These are phyloP conservation scores for Lethocerus indicus DNA, from an alignment of 1,140 invertebrate genomes.

Conservation along the genomic window DNA sequence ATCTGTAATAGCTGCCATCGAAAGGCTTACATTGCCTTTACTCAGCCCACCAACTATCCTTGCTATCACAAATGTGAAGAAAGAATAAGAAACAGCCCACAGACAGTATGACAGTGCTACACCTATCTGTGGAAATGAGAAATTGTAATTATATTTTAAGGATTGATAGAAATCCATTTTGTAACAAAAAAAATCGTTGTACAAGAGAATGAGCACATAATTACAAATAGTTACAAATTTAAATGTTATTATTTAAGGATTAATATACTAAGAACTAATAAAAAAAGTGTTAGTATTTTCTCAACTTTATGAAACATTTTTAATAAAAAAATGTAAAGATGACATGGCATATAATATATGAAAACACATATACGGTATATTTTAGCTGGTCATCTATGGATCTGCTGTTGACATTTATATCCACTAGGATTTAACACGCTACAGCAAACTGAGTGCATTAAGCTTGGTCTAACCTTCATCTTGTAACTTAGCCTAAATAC, in stretches of 20 bases:
- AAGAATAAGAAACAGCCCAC: constrained; percentile 79
- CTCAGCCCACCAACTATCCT: constrained; percentile 86
- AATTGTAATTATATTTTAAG: neutral
- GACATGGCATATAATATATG: no score
- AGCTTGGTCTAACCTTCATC: neutral
- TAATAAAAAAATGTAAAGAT: no score
- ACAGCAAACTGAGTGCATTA: no score
- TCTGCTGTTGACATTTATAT: no score
- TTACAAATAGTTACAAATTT: no score
- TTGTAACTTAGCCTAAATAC: neutral
- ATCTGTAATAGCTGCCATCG: constrained; percentile 92
- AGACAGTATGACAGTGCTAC: constrained; percentile 70
- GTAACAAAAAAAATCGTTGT: constrained; percentile 3
- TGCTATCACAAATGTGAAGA: constrained; percentile 82
- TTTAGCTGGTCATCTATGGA: no score
- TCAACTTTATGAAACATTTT: no score
- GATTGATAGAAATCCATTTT: neutral
- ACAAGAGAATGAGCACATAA: constrained; percentile 10
- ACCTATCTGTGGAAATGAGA: constrained; percentile 39
- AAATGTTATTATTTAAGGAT: no score
- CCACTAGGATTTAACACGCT: no score
- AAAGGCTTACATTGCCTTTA: constrained; percentile 91
- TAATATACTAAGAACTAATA: no score
- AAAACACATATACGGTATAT: no score
- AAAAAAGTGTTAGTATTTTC: no score